phyloP scores from a whole-genome alignment of 2,888 invertebrate genomes.

The Protodeltote pygarga region DNA sequence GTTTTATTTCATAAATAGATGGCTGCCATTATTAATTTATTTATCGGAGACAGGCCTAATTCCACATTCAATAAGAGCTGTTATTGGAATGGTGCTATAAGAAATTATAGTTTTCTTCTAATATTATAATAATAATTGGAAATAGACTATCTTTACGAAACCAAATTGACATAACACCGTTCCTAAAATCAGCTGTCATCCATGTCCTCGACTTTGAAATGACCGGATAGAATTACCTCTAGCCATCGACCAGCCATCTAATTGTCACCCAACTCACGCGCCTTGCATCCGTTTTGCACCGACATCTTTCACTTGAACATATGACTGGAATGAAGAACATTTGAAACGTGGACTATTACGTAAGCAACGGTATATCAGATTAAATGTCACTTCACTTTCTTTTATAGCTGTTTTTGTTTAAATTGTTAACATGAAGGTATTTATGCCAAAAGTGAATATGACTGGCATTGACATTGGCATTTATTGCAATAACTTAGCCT shows the following conservation, averaged over 20 bases:
- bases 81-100: too few species aligned
- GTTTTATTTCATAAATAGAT: too few species aligned
- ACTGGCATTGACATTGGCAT: background rate
- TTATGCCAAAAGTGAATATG: too few species aligned
- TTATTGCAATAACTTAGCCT: too few species aligned
- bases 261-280: slow-evolving; percentile 57
- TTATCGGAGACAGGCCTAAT: too few species aligned
- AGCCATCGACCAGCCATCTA: slow-evolving; percentile 18
- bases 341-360: slow-evolving; percentile 78
- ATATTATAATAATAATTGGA: background rate
- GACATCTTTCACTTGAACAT: slow-evolving; percentile 79
- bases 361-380: slow-evolving; percentile 68
- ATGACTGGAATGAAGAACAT: slow-evolving; percentile 72
- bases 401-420: slow-evolving; percentile 50
- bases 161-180: slow-evolving; percentile 37
- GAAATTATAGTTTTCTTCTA: background rate
- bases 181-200: slow-evolving; percentile 36
- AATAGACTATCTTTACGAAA: slow-evolving; percentile 9
- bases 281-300: slow-evolving; percentile 77
- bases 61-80: too few species aligned
- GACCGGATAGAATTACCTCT: slow-evolving; percentile 33
- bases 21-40: too few species aligned
- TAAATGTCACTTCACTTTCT: slow-evolving; percentile 75
- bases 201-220: slow-evolving; percentile 23
- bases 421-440: too few species aligned